Base-by-base conservation (phyloP, 1,140 invertebrate genomes). In the Amyelois transitella region DNA sequence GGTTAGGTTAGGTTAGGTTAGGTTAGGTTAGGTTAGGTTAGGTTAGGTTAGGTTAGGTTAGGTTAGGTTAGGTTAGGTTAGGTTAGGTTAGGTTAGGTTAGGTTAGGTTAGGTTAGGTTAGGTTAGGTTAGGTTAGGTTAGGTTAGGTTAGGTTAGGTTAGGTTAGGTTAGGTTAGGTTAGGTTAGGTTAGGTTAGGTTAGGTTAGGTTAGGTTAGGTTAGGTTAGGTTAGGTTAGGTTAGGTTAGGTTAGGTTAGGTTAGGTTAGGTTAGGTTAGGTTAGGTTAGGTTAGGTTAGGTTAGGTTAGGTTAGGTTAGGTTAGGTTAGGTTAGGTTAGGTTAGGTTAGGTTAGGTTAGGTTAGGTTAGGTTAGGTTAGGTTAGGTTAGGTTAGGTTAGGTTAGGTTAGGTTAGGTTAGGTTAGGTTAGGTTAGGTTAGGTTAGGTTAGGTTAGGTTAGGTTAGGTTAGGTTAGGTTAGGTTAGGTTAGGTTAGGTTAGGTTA, bases 391-490 rank as follows among this genome's bases (percentile, higher is more conserved):
- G 60, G 55, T 58, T 58, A 58, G 51, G 51, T 58, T 55, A 51
- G 51, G 51, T 58, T 58, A 59, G 60, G 53, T 62, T 56, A 59
- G 44, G 57, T 59, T 59, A 59, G 51, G 51, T 59, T 59, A 59
- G 51, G 57, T 57, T 56, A 56, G 50, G 53, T 58, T 58, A 59
- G 57, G 51, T 48, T 43, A 53, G 18, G n/a, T n/a, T n/a, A n/a
- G n/a, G n/a, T n/a, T n/a, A n/a, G n/a, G n/a, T n/a, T n/a, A n/a
- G 52, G n/a, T 55, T 51, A 48, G 45, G 51, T 54, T 60, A 55
- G 57, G 55, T 59, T 55, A 28, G 58, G 55, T 66, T 58, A 72
- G 64, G 60, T 68, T 72, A 72, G 64, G 57, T 59, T 59, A 49
- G 51, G 57, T 53, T 59, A 53, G 51, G 57, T 59, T 59, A 54